Percentiles rank a stretch among this genome's conserved stretches.
phyloP scores from a whole-genome alignment of 1,140 invertebrate genomes.

The Octopus sinensis region DNA sequence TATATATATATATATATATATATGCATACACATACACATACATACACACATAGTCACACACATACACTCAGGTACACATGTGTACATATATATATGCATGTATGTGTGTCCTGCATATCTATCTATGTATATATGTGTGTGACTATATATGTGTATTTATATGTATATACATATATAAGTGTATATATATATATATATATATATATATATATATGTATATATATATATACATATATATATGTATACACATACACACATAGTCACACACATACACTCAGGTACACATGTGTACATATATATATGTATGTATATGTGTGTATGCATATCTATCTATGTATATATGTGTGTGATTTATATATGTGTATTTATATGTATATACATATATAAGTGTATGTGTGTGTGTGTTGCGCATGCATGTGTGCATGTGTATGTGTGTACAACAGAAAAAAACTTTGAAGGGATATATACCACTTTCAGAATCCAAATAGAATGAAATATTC shows the following conservation, averaged over 20 bases:
- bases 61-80: not conserved
- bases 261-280: not conserved
- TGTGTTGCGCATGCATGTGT: too few relatives aligned
- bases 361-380: not conserved
- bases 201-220: not conserved
- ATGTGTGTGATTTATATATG: not conserved
- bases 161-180: not conserved
- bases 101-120: not conserved
- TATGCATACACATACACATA: not conserved
- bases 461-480: too few relatives aligned
- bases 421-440: too few relatives aligned
- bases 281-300: not conserved
- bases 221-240: not conserved
- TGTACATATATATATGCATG: not conserved
- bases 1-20: slow-evolving; percentile 5
- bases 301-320: not conserved
- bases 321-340: not conserved
- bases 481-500: too few relatives aligned
- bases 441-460: too few relatives aligned
- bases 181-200: not conserved
- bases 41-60: not conserved
- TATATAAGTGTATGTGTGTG: not conserved
- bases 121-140: not conserved
- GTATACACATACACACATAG: not conserved
- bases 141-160: not conserved